Evolutionary conservation across 2,113 vertebrate species (phyloP).

Genomic region (Mionectes macconnelli): DNA sequence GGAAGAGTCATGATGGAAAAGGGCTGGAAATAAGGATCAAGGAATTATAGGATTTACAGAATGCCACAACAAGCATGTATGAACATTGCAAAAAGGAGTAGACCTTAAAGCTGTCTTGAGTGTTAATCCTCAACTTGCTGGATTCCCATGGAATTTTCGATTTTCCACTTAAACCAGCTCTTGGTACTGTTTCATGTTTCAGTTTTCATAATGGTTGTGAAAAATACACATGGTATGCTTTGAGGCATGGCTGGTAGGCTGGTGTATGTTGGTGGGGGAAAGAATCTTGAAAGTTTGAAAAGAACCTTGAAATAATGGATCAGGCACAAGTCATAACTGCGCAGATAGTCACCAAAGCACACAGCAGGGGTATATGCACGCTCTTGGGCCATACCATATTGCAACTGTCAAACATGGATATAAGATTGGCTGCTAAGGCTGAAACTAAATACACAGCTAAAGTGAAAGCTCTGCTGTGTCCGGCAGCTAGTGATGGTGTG

Average conservation of each 20-base stretch:
- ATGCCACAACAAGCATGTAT: background rate
- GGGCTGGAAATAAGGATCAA: background rate
- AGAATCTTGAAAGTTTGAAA: background rate
- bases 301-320: background rate
- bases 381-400: background rate
- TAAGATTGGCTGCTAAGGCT: background rate
- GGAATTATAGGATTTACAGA: background rate
- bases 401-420: background rate
- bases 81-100: background rate
- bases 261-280: background rate
- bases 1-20: background rate
- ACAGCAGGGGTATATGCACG: accelerated
- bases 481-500: background rate
- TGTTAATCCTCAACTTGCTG: background rate
- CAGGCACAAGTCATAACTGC: background rate
- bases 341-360: background rate
- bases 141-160: background rate
- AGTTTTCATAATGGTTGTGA: background rate
- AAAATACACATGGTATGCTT: background rate
- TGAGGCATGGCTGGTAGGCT: background rate
- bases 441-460: background rate
- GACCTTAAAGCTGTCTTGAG: background rate
- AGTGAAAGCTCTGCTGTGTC: background rate
- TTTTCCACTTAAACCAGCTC: background rate
- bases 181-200: background rate